Evolutionary conservation across 2,888 invertebrate genomes (phyloP).

Genomic region (Mycalesis mineus): DNA sequence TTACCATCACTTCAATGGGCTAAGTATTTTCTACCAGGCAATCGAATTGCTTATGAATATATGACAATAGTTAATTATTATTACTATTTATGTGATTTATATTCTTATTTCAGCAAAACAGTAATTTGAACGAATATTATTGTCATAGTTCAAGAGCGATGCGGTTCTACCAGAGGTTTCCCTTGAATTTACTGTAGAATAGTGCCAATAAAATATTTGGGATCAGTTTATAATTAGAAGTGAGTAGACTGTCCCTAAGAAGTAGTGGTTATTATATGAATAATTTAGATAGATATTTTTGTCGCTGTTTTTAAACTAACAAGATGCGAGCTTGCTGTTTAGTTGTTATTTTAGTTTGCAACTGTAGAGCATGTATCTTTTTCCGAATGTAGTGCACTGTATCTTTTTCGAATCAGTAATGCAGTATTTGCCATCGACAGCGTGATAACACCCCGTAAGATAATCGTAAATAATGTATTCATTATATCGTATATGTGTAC

Average conservation of each 20-base stretch:
- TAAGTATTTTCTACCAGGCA: background rate
- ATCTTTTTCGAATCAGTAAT: slow-evolving; percentile 22
- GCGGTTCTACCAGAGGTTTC: background rate
- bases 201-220: slow-evolving; percentile 33
- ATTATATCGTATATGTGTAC: slow-evolving; percentile 33
- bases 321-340: slow-evolving; percentile 5
- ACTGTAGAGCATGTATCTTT: slow-evolving; percentile 23
- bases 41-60: background rate
- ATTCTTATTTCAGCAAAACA: too few relatives aligned
- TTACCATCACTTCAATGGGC: too few relatives aligned
- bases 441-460: slow-evolving; percentile 18
- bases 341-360: background rate
- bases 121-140: too few relatives aligned
- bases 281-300: background rate
- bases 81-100: background rate
- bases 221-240: slow-evolving; percentile 55
- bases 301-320: background rate
- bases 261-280: background rate
- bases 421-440: slow-evolving; percentile 27
- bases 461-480: slow-evolving; percentile 65
- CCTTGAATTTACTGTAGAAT: background rate
- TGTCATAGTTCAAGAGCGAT: slow-evolving; percentile 14
- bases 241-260: background rate
- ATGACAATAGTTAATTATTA: background rate
- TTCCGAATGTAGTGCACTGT: slow-evolving; percentile 20